Base-by-base conservation (phyloP, 2,888 invertebrate species). In the Trachelus tabidus region DNA sequence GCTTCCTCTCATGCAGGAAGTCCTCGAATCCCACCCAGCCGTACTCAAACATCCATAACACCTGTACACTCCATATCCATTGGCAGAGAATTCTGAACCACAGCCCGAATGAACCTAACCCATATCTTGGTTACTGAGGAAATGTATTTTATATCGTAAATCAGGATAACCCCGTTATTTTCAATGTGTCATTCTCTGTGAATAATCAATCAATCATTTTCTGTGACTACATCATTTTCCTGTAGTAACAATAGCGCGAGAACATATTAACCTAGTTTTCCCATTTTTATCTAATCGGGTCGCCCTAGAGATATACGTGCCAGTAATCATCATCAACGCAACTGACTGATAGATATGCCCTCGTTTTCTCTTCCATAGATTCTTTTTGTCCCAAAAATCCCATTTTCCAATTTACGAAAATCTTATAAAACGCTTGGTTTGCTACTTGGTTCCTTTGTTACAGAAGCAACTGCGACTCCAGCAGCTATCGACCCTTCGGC, bases 401-500 rank as follows among this genome's bases (percentile, higher is more conserved):
- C 9, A 56, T 9, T 56, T 23, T 56, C 56, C 23, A 9, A 23
- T 56, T 56, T 56, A 56, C 56, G 9, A 23, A 9, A 23, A 56
- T 23, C 56, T 23, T 23, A 56, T 9, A 23, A 56, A 56, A 23
- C 56, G 71, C 31, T 31, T 34, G 33, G 12, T 31, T 71, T 15
- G 31, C 31, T 71, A 30, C 31, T 33, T 4, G 4, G 6, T 68
- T 40, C 34, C 69, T 35, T 23, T 75, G 33, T 77, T 35, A 11
- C 34, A 75, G 69, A 31, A 71, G 71, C 71, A 23, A 23, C 12
- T 37, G 4, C 34, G 74, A 73, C 34, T 34, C 31, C 71, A 34
- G 31, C 71, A 71, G 71, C 71, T 71, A 71, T 71, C 71, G 71
- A 71, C 71, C 71, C 71, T 31, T 71, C 31, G 31, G 31, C 12